phyloP scores from a whole-genome alignment of 2,888 invertebrate genomes.

The Myopa tessellatipennis region DNA sequence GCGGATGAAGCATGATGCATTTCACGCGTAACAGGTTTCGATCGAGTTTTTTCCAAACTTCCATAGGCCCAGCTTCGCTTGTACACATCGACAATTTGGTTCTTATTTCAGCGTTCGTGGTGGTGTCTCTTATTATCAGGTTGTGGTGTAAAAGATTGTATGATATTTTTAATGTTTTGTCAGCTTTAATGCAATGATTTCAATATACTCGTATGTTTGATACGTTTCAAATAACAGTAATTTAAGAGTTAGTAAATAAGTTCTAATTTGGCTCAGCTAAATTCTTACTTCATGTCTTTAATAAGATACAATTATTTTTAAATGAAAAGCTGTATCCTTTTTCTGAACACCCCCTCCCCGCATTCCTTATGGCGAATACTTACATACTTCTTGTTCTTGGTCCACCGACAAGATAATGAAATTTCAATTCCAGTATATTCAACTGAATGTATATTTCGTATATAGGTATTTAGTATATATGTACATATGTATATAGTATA shows the following conservation, averaged over 20 bases:
- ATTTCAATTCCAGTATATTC: neutral
- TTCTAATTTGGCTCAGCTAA: no score
- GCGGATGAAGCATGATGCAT: slow-evolving; percentile 35
- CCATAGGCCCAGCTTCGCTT: slow-evolving; percentile 6
- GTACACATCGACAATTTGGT: slow-evolving; percentile 5
- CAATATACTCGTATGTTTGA: neutral
- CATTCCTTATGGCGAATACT: no score
- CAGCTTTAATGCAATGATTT: neutral
- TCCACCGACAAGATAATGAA: no score
- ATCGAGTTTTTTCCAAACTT: neutral
- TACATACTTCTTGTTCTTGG: no score
- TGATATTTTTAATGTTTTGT: no score
- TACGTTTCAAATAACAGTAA: no score
- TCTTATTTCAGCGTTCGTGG: neutral
- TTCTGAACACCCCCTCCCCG: no score
- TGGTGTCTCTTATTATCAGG: neutral
- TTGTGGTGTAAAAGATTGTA: no score
- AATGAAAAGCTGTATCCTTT: no score
- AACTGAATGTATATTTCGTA: neutral
- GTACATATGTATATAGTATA: neutral
- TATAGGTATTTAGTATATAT: neutral
- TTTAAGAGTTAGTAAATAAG: no score
- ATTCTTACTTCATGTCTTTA: no score
- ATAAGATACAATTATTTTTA: no score
- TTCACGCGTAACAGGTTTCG: slow-evolving; percentile 38